Base-by-base conservation (phyloP, 2,888 invertebrate genomes). In the Labia minor region DNA sequence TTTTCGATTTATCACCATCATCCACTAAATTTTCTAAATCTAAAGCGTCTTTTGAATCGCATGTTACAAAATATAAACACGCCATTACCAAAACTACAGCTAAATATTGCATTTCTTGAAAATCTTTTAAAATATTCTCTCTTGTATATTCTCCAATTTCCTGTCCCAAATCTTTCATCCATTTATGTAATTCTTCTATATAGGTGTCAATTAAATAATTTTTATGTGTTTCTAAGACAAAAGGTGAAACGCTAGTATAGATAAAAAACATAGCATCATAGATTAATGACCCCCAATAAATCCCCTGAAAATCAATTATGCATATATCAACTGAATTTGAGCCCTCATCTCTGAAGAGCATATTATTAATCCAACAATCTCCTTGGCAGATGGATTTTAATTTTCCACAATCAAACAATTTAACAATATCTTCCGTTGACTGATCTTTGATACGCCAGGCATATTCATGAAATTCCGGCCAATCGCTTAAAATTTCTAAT, bases 281-380 rank as follows among this genome's bases (percentile, higher is more conserved):
- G 11, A 11, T 11, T 8, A 33, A 8, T 8, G 33, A 11, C 6
- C 33, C 33, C 33, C 33, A 33, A 33, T 33, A 11, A 33, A 11
- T 33, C 11, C 6, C 6, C 11, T 33, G 33, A 33, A 33, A 33
- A 33, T 33, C 33, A 0, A 70, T 63, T 19, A 70, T 67, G 18
- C 63, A 63, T 8, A 67, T 63, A 1, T 68, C 68, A 18, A 63
- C 21, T 8, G 62, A 37, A n/a, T 64, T 62, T 8, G 6, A 6
- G 11, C 11, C 11, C 11, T 33, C 33, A 33, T 33, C 6, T 33
- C 33, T 33, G 33, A 33, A 33, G 11, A 33, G 33, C 33, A 33
- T 33, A 33, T 33, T 33, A 11, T 6, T 33, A 8, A 33, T 33
- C 33, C 33, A 33, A 33, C 33, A 33, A 33, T 33, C 33, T 11